Percentiles rank a stretch among this genome's conserved stretches.
phyloP scores from a whole-genome alignment of 2,797 vertebrate species.

The Siniperca scherzeri region DNA sequence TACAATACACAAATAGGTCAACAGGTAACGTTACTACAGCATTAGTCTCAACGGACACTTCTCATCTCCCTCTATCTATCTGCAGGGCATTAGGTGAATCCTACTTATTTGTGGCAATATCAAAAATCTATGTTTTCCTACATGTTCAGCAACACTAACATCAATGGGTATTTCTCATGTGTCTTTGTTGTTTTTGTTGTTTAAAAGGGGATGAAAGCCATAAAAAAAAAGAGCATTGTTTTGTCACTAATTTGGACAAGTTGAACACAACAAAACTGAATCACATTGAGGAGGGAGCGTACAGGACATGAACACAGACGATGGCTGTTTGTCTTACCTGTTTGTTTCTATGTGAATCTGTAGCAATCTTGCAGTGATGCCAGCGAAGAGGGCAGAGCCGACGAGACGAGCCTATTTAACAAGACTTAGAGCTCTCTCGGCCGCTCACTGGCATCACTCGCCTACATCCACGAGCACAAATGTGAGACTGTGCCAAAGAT shows the following conservation, averaged over 20 bases:
- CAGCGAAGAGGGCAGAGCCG: slow-evolving; percentile 54
- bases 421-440: slow-evolving; percentile 33
- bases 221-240: slow-evolving; percentile 84
- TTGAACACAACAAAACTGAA: slow-evolving; percentile 50
- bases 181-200: slow-evolving; percentile 86
- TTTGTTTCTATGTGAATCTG: slow-evolving; percentile 80
- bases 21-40: slow-evolving; percentile 82
- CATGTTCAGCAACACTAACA: slow-evolving; percentile 85
- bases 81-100: slow-evolving; percentile 99
- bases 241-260: slow-evolving; percentile 78
- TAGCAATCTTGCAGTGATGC: slow-evolving; percentile 82
- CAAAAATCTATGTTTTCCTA: slow-evolving; percentile 92
- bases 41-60: slow-evolving; percentile 82
- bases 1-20: slow-evolving; percentile 76
- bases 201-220: slow-evolving; percentile 99
- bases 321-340: slow-evolving; percentile 80
- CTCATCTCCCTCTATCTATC: slow-evolving; percentile 89
- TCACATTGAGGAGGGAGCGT: slow-evolving; percentile 64
- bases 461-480: slow-evolving; percentile 84
- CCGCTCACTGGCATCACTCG: slow-evolving; percentile 66
- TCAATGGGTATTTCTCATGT: slow-evolving; percentile 82
- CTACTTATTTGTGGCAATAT: slow-evolving; percentile 99
- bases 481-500: slow-evolving; percentile 87
- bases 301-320: slow-evolving; percentile 48
- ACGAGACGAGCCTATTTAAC: slow-evolving; percentile 31